phyloP scores from a whole-genome alignment of 2,113 vertebrate genomes.

The Psittacara wagleri region DNA sequence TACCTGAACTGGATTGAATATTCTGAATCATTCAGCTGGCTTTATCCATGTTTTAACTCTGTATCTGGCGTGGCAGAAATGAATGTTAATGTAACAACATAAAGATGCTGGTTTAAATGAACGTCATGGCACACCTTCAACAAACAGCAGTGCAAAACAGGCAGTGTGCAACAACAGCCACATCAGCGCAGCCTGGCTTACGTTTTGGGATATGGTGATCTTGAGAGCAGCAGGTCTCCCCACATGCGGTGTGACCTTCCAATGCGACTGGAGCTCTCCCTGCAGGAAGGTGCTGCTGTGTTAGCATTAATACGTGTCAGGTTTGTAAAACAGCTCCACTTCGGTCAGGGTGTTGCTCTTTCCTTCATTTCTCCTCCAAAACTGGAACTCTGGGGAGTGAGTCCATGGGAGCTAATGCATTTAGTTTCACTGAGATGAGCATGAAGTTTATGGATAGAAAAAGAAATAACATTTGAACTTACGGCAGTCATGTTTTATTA shows the following conservation, averaged over 20 bases:
- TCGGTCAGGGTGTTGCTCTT: background rate
- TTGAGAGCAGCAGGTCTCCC: background rate
- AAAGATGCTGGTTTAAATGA: background rate
- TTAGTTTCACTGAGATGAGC: background rate
- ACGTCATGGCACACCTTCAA: no score
- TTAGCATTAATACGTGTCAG: background rate
- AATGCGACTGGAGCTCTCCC: background rate
- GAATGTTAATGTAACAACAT: background rate
- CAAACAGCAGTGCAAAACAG: background rate
- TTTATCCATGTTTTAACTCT: background rate
- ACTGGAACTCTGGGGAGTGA: background rate
- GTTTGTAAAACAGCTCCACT: background rate
- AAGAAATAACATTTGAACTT: background rate
- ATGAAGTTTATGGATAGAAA: background rate
- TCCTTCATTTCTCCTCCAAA: background rate
- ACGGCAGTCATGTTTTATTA: background rate
- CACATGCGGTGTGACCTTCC: background rate
- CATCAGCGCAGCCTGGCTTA: no score
- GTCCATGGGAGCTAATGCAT: background rate
- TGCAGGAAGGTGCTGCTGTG: background rate
- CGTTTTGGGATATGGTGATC: background rate
- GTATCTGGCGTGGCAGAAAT: background rate
- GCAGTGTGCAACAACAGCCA: accelerated
- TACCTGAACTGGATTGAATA: background rate
- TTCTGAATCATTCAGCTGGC: background rate